Evolutionary conservation across 92 coral and sea anemone genomes (phyloP), one percentile per base, ranked within the genome.

Genomic region (Epizoanthus stellaris): DNA sequence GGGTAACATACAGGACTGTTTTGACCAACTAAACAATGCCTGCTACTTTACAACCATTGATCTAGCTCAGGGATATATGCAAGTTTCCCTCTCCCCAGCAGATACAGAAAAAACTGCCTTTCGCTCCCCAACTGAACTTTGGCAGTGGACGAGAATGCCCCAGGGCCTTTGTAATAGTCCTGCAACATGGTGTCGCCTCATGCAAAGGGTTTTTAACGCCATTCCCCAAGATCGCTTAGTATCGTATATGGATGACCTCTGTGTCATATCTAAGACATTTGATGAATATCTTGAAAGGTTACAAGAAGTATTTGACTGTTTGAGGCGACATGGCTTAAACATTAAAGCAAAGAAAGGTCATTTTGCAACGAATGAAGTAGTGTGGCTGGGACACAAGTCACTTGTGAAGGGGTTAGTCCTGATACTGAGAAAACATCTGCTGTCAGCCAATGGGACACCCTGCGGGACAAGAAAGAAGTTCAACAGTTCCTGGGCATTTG

Each of bases 101-200:
- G 85, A 86, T 86, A 77, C 70, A 69, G 89, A 80, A 40, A 86
- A 86, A 57, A 53, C 87, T 36, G 86, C 89, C 42, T 86, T 86
- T 56, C 80, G 80, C 66, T 86, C 86, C 15, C 77, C 86, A 16
- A 56, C 72, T 54, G 89, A 80, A 5, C 90, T 82, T 30, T 87
- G 87, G 87, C 87, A 87, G 75, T 87, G 91, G 91, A 87, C 82
- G 2, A 5, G 87, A 73, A 87, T 87, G 91, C 91, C 91, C 72
- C 76, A 81, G 67, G 87, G 91, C 3, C 81, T 87, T 4, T 42
- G 81, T 23, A 87, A 87, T 38, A 81, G 87, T 47, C 87, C 87
- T 0, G 83, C 91, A 59, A 82, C 91, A 21, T 87, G 87, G 68
- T 72, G 82, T 82, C 84, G 91, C 36, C 87, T 87, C 1, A 87